Percentiles rank a stretch among this genome's conserved stretches.
Evolutionary conservation across 2,797 vertebrate species (phyloP).

Genomic region (Allobates femoralis): DNA sequence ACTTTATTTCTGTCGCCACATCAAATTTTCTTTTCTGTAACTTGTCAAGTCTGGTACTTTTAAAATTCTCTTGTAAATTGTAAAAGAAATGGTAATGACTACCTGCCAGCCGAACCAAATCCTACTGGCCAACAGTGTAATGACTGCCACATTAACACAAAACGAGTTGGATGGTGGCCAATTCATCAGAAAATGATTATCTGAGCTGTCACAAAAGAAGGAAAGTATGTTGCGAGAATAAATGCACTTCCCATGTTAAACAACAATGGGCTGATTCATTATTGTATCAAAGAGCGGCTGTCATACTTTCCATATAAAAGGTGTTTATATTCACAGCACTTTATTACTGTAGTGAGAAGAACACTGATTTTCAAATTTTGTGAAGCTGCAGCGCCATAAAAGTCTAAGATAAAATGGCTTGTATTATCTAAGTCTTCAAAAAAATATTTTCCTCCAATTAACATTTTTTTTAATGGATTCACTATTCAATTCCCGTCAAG

Average conservation of each 20-base stretch:
- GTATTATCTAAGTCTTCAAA: not conserved
- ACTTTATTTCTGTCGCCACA: not conserved
- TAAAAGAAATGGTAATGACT: conserved; percentile 68
- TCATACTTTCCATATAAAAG: conserved; percentile 59
- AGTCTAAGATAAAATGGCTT: not conserved
- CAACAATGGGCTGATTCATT: conserved; percentile 66
- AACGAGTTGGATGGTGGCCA: conserved; percentile 72
- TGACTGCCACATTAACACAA: conserved; percentile 70
- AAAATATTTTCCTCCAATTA: not conserved
- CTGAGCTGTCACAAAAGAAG: conserved; percentile 68
- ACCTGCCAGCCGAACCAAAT: conserved; percentile 66
- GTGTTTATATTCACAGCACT: not conserved
- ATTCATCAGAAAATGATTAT: conserved; percentile 72
- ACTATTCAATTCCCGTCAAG: no score
- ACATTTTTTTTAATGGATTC: no score
- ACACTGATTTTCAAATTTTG: not conserved
- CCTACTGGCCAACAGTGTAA: conserved; percentile 70
- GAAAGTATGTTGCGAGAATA: conserved; percentile 68
- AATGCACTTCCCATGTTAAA: conserved; percentile 67
- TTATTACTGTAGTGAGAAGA: not conserved
- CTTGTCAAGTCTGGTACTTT: conserved; percentile 52
- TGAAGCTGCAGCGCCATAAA: not conserved
- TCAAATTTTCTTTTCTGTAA: conserved; percentile 30
- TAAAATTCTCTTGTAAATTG: conserved; percentile 62
- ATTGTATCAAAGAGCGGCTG: conserved; percentile 62